Evolutionary conservation across 1,140 invertebrate species (phyloP).

Genomic region (Neodiprion pinetum): DNA sequence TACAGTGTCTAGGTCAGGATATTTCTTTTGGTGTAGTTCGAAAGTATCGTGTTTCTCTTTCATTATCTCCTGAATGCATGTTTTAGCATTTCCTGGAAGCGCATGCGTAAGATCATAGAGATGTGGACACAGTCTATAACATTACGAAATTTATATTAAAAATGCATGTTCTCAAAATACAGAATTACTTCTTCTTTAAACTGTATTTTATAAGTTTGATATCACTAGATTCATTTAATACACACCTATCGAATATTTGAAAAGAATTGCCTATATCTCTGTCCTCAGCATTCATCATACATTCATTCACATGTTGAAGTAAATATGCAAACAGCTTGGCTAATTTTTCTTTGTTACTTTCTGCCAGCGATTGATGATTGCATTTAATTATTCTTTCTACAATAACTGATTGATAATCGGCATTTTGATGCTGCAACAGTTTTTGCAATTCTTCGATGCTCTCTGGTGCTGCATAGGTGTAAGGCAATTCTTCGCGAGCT

Average conservation of each 20-base stretch:
- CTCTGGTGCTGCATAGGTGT: constrained; percentile 72
- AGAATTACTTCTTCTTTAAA: constrained; percentile 20
- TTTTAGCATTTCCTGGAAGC: constrained; percentile 71
- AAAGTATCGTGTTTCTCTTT: constrained; percentile 77
- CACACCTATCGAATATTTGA: constrained; percentile 63
- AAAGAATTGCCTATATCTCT: constrained; percentile 65
- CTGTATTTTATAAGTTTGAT: constrained; percentile 2
- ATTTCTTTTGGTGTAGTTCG: constrained; percentile 67
- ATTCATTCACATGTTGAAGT: constrained; percentile 77
- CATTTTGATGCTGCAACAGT: constrained; percentile 67
- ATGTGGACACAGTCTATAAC: constrained; percentile 67
- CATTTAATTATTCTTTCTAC: constrained; percentile 86
- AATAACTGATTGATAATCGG: constrained; percentile 72
- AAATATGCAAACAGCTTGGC: constrained; percentile 75
- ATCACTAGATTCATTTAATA: neutral
- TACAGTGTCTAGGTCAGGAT: constrained; percentile 74
- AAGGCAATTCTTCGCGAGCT: constrained; percentile 72
- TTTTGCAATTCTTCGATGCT: constrained; percentile 72
- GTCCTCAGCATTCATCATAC: constrained; percentile 61
- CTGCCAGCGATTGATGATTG: constrained; percentile 79
- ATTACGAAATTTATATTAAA: constrained; percentile 29
- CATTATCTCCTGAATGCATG: constrained; percentile 72
- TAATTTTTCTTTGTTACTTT: constrained; percentile 80
- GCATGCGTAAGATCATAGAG: constrained; percentile 78
- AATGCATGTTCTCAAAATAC: constrained; percentile 29